phyloP scores from a whole-genome alignment of 2,888 invertebrate genomes.

The Lordiphosa fenestrarum region DNA sequence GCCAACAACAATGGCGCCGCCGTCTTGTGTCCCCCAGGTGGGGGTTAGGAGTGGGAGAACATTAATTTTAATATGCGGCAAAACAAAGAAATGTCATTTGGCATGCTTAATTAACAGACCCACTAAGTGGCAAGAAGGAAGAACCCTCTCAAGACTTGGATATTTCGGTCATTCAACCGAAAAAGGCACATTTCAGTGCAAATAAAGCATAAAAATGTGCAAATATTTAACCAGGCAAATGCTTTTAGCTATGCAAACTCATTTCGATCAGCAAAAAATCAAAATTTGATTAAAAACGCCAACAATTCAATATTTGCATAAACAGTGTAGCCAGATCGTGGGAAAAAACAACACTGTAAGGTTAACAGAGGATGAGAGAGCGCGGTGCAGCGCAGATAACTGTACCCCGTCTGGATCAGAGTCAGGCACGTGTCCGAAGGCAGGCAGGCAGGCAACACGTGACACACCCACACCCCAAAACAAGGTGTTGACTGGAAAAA shows the following conservation, averaged over 20 bases:
- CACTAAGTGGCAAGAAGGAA: constrained; percentile 12
- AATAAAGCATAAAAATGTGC: background rate
- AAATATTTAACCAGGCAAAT: background rate
- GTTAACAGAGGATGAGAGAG: background rate
- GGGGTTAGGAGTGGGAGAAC: constrained; percentile 14
- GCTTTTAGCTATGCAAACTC: constrained; percentile 51
- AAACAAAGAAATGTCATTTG: constrained; percentile 31
- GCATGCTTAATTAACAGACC: constrained; percentile 47
- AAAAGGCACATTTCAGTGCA: constrained; percentile 26
- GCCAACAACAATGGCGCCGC: constrained; percentile 33
- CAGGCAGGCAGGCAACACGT: constrained; percentile 27
- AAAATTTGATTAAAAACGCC: constrained; percentile 52
- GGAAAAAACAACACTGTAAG: background rate
- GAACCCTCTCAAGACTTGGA: constrained; percentile 11
- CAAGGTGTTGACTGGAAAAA: constrained; percentile 55
- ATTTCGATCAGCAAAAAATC: constrained; percentile 41
- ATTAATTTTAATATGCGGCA: constrained; percentile 50
- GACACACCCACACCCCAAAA: constrained; percentile 19
- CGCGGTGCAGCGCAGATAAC: constrained; percentile 13
- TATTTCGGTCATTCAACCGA: constrained; percentile 58
- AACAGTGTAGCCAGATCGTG: constrained; percentile 4
- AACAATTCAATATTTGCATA: constrained; percentile 54
- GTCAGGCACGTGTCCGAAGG: constrained; percentile 51
- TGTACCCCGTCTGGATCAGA: constrained; percentile 17
- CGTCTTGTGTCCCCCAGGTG: constrained; percentile 11